Percentiles rank a stretch among this genome's conserved stretches.
Evolutionary conservation across 2,888 invertebrate species (phyloP).

Genomic region (Graphium colonna): DNA sequence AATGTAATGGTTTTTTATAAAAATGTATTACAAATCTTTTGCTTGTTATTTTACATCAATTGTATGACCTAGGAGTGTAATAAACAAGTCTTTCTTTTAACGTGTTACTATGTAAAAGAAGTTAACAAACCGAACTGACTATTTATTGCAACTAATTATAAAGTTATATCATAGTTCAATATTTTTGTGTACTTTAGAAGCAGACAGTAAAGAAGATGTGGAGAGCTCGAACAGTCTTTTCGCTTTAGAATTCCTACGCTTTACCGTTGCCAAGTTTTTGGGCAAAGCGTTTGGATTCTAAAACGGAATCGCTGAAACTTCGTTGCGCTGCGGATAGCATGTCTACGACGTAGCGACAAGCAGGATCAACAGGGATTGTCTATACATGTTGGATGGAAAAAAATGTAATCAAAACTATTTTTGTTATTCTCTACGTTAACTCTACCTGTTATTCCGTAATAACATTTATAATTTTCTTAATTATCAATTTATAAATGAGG

Average conservation of each 20-base stretch:
- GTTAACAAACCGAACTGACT: not conserved
- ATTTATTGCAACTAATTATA: too few relatives aligned
- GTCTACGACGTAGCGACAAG: not conserved
- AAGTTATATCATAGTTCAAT: too few relatives aligned
- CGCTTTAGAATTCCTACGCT: constrained; percentile 98
- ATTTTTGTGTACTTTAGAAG: constrained; percentile 8
- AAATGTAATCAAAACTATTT: too few relatives aligned
- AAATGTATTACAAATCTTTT: not conserved
- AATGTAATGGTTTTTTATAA: not conserved
- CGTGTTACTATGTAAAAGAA: not conserved
- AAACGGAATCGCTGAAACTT: constrained; percentile 82
- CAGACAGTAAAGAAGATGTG: constrained; percentile 33
- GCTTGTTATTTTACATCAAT: not conserved
- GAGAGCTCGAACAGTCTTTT: constrained; percentile 57
- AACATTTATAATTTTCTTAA: too few relatives aligned
- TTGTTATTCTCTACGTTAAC: too few relatives aligned
- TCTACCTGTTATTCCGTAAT: too few relatives aligned
- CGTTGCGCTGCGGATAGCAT: constrained; percentile 18
- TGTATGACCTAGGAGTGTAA: too few relatives aligned
- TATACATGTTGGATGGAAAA: too few relatives aligned
- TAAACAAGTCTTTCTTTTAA: not conserved
- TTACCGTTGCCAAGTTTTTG: constrained; percentile 87
- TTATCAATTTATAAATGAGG: too few relatives aligned
- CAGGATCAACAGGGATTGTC: not conserved
- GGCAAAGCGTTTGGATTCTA: constrained; percentile 98